Conservation (phyloP, 2,113 vertebrate species). For the Naja naja region DNA sequence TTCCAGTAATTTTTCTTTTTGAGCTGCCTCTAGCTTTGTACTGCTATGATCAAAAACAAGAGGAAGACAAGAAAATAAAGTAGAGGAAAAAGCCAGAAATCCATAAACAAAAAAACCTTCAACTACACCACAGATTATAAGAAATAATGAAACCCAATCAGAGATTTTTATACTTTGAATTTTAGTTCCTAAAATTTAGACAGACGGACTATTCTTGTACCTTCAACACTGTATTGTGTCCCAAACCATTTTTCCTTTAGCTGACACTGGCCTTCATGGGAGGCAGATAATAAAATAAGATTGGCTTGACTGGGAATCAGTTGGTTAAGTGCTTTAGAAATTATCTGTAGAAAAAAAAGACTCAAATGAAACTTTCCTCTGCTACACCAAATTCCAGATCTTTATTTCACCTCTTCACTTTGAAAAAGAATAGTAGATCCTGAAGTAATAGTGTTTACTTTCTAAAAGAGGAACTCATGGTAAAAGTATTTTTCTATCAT, state of each 20-base stretch:
- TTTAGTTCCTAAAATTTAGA: background rate
- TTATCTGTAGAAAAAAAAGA: slow-evolving; percentile 75
- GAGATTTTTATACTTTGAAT: background rate
- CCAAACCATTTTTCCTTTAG: slow-evolving; percentile 95
- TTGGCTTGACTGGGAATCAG: slow-evolving; percentile 89
- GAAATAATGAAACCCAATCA: background rate
- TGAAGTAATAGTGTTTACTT: no score
- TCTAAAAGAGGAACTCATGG: background rate
- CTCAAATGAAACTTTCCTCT: slow-evolving; percentile 5
- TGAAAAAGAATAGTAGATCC: background rate
- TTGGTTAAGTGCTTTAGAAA: slow-evolving; percentile 81
- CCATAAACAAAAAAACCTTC: background rate
- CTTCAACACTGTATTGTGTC: slow-evolving; percentile 91
- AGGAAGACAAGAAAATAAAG: background rate
- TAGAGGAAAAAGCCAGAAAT: background rate
- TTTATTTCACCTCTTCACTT: background rate
- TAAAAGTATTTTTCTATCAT: background rate
- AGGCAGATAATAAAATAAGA: slow-evolving; percentile 89
- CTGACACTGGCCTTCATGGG: slow-evolving; percentile 88
- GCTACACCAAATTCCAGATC: background rate
- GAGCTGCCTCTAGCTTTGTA: background rate
- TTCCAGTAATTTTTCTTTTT: background rate
- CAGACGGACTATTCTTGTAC: slow-evolving; percentile 56
- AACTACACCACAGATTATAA: background rate
- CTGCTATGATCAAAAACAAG: background rate